Evolutionary conservation across 2,113 vertebrate species (phyloP).

Genomic region (Kryptolebias marmoratus): DNA sequence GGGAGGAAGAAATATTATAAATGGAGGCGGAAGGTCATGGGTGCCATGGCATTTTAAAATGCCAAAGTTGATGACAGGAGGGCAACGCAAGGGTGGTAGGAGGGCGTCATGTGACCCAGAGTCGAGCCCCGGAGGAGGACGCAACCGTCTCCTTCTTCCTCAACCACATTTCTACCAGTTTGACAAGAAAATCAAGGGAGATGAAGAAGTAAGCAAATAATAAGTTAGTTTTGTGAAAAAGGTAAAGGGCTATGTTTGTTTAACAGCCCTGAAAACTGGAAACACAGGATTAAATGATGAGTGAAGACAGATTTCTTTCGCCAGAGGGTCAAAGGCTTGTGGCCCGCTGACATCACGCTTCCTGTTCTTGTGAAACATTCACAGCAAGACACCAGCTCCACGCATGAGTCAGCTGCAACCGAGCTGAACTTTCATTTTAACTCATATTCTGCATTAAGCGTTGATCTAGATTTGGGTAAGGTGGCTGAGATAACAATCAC

Average conservation of each 20-base stretch:
- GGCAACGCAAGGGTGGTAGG: constrained; percentile 51
- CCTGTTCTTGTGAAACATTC: constrained; percentile 4
- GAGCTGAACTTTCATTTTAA: background rate
- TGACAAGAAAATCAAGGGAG: constrained; percentile 26
- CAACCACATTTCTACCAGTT: constrained; percentile 27
- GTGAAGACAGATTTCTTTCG: constrained; percentile 24
- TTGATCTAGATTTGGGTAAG: background rate
- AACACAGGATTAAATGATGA: background rate
- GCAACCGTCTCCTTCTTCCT: constrained; percentile 38
- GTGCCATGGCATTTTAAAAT: constrained; percentile 67
- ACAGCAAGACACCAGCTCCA: background rate
- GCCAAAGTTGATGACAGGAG: constrained; percentile 60
- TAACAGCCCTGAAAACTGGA: background rate
- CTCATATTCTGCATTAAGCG: background rate
- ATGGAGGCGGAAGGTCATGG: constrained; percentile 50
- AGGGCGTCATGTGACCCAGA: constrained; percentile 63
- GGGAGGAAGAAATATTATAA: constrained; percentile 25
- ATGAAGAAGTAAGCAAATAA: constrained; percentile 8
- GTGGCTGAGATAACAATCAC: background rate
- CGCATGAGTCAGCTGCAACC: background rate
- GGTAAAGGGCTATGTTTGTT: background rate
- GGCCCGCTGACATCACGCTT: constrained; percentile 10
- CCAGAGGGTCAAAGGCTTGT: constrained; percentile 15
- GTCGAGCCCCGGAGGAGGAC: constrained; percentile 47
- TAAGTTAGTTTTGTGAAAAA: constrained; percentile 5